phyloP scores from a whole-genome alignment of 2,888 invertebrate genomes.

The Priocnemis perturbator region DNA sequence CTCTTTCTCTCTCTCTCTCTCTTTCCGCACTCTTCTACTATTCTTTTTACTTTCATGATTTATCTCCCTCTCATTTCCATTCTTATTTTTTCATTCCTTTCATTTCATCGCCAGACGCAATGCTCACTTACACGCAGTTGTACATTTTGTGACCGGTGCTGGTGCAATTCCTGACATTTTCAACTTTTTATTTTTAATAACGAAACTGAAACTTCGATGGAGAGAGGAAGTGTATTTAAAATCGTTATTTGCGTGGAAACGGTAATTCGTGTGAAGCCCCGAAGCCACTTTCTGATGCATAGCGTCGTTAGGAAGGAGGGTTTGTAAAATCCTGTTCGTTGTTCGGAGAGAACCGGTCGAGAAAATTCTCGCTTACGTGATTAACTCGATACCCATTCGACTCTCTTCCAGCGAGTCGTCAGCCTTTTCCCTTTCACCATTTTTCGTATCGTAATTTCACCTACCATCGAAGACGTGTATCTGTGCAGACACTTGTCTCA shows the following conservation, averaged over 20 bases:
- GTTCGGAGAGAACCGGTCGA: conserved; percentile 4
- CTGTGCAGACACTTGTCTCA: conserved; percentile 10
- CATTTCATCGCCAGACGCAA: not conserved
- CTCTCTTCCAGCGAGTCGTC: conserved; percentile 19
- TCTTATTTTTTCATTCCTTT: conserved; percentile 24
- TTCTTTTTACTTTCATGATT: conserved; percentile 12
- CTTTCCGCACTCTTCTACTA: conserved; percentile 1
- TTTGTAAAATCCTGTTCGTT: conserved; percentile 50
- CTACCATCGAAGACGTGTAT: not conserved
- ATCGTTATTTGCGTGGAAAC: too few relatives aligned
- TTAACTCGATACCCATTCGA: not conserved
- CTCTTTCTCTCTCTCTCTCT: conserved; percentile 16
- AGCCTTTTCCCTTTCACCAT: not conserved
- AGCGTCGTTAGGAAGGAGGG: conserved; percentile 44
- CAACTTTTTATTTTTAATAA: too few relatives aligned
- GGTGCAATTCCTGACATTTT: too few relatives aligned
- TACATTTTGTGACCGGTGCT: too few relatives aligned
- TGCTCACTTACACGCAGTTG: too few relatives aligned
- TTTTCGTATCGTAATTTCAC: conserved; percentile 8
- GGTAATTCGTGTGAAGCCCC: not conserved
- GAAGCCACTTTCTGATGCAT: conserved; percentile 51
- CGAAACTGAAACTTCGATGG: too few relatives aligned
- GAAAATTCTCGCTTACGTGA: not conserved
- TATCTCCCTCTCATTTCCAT: conserved; percentile 25
- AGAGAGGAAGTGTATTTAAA: too few relatives aligned